Evolutionary conservation across 1,140 invertebrate genomes (phyloP).

Genomic region (Stratiolaelaps scimitus): DNA sequence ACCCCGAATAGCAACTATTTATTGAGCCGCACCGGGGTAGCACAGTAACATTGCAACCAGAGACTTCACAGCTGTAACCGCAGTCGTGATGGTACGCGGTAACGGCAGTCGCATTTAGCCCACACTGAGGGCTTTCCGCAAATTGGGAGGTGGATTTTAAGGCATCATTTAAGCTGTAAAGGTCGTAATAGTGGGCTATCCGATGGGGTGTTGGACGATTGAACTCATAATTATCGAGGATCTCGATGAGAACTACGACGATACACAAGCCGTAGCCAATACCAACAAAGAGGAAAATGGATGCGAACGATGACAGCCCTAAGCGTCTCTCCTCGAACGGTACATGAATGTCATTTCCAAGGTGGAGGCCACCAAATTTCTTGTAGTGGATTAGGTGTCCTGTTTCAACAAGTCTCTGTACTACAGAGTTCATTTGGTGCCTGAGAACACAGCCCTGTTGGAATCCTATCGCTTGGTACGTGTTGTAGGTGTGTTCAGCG

Average conservation of each 20-base stretch:
- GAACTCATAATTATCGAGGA: neutral
- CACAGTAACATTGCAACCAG: too few relatives aligned
- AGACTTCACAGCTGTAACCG: too few relatives aligned
- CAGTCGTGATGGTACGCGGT: too few relatives aligned
- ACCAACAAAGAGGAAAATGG: neutral
- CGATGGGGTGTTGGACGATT: neutral
- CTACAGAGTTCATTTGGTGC: neutral
- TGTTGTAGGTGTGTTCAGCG: constrained; percentile 11
- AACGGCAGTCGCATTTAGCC: too few relatives aligned
- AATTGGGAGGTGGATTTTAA: too few relatives aligned
- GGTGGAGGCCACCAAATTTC: neutral
- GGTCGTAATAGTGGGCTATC: too few relatives aligned
- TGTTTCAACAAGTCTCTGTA: neutral
- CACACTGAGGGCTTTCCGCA: too few relatives aligned
- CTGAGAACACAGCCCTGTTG: neutral
- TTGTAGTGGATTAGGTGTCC: neutral
- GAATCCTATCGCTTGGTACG: constrained; percentile 4
- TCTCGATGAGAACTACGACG: constrained; percentile 1
- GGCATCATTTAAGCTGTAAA: too few relatives aligned
- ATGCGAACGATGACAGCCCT: neutral
- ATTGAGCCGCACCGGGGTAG: too few relatives aligned
- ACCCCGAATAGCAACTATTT: too few relatives aligned
- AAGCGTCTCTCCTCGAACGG: neutral
- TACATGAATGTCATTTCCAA: neutral
- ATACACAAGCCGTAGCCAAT: neutral